phyloP scores from a whole-genome alignment of 1,140 invertebrate species.

The Drosophila obscura region DNA sequence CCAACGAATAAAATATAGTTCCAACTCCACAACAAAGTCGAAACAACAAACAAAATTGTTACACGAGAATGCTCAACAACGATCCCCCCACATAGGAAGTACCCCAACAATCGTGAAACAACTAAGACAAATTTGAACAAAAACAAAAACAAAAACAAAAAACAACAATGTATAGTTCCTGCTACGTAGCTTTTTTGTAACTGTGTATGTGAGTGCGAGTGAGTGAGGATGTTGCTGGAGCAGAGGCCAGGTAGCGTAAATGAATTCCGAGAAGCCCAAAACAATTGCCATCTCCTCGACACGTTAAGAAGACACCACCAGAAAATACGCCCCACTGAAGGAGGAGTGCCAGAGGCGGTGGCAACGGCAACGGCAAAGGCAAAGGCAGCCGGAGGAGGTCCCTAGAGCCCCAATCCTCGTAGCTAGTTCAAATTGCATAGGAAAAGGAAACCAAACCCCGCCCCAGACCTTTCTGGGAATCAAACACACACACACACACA shows the following conservation, averaged over 20 bases:
- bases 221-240: slow-evolving; percentile 2
- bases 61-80: no score
- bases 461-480: not conserved
- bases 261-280: slow-evolving; percentile 38
- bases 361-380: slow-evolving; percentile 25
- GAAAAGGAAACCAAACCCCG: slow-evolving; percentile 15
- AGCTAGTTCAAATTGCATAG: slow-evolving; percentile 64
- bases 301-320: slow-evolving; percentile 51
- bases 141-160: no score
- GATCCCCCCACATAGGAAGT: slow-evolving; percentile 30
- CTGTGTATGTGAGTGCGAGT: slow-evolving; percentile 22
- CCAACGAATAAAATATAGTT: no score
- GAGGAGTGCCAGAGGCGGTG: slow-evolving; percentile 4
- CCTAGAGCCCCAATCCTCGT: slow-evolving; percentile 34
- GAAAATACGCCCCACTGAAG: slow-evolving; percentile 19
- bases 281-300: slow-evolving; percentile 56
- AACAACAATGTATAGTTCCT: slow-evolving; percentile 80
- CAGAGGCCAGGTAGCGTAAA: slow-evolving; percentile 22
- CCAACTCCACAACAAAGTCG: no score
- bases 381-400: slow-evolving; percentile 19
- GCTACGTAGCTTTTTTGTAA: slow-evolving; percentile 73
- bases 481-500: no score
- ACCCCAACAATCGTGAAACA: slow-evolving; percentile 31
- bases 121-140: slow-evolving; percentile 32
- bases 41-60: no score